phyloP scores from a whole-genome alignment of 2,113 vertebrate genomes.

The Orcinus orca region DNA sequence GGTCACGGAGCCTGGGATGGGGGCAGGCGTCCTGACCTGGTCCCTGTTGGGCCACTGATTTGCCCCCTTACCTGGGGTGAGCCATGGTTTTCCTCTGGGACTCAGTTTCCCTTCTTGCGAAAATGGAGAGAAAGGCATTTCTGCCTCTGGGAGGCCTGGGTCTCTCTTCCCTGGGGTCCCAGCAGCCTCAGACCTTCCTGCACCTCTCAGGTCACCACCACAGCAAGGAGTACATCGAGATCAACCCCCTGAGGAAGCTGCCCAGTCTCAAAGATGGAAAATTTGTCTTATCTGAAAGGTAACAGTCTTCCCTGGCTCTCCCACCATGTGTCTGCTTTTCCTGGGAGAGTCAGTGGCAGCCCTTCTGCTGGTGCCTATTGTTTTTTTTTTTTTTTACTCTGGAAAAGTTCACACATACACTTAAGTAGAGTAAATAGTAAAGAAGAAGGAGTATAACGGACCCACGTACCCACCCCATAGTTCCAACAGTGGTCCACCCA shows the following conservation, averaged over 20 bases:
- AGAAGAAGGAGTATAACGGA: fast-evolving
- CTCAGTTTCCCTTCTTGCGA: not conserved
- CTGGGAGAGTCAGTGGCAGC: not conserved
- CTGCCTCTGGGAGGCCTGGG: not conserved
- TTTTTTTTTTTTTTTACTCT: not conserved
- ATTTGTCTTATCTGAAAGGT: constrained; percentile 72
- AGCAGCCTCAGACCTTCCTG: not conserved
- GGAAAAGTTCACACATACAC: not conserved
- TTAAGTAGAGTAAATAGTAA: not conserved
- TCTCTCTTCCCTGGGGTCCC: not conserved
- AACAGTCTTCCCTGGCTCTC: not conserved
- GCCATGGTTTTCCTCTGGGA: fast-evolving
- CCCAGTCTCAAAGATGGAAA: constrained; percentile 71
- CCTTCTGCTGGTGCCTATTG: too few species aligned
- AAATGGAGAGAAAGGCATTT: not conserved
- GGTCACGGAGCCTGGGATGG: not conserved
- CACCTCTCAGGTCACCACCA: constrained; percentile 65
- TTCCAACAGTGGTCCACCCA: fast-evolving
- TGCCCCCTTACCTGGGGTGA: not conserved
- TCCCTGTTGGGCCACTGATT: not conserved
- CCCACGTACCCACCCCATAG: not conserved
- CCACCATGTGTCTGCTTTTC: not conserved
- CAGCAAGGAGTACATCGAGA: constrained; percentile 60
- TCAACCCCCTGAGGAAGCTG: constrained; percentile 70
- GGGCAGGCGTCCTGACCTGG: not conserved